Evolutionary conservation across 2,113 vertebrate species (phyloP).

Genomic region (Guaruba guarouba): DNA sequence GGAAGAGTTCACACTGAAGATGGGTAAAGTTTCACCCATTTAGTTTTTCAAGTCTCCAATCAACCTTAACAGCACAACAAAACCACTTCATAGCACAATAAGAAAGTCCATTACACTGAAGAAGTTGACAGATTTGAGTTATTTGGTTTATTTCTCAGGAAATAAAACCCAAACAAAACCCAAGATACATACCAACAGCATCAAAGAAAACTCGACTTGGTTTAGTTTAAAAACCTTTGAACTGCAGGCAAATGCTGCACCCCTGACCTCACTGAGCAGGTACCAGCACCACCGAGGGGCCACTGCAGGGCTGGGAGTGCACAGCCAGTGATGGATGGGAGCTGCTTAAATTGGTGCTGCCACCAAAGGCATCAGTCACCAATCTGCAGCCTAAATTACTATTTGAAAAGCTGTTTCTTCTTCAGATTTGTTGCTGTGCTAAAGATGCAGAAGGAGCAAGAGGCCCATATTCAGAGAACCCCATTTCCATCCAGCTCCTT

Average conservation of each 20-base stretch:
- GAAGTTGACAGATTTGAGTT: neutral
- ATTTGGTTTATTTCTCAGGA: neutral
- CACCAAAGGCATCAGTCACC: neutral
- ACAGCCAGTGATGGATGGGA: neutral
- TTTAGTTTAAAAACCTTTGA: neutral
- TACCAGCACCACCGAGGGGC: neutral
- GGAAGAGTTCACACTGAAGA: neutral
- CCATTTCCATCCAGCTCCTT: neutral
- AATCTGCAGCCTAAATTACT: neutral
- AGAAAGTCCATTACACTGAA: fast-evolving
- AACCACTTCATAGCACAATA: neutral
- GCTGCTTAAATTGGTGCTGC: neutral
- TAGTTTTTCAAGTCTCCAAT: neutral
- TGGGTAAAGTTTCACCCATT: neutral
- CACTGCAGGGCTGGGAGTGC: neutral
- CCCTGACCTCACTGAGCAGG: neutral
- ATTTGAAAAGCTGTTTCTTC: neutral
- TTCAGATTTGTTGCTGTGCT: neutral
- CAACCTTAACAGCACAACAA: neutral
- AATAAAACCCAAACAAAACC: neutral
- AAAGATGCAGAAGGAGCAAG: neutral
- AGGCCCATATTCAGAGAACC: neutral
- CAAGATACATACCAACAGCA: neutral
- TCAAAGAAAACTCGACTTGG: neutral
- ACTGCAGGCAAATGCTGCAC: neutral